Evolutionary conservation across 2,113 vertebrate genomes (phyloP).

Genomic region (Petroica traversi): DNA sequence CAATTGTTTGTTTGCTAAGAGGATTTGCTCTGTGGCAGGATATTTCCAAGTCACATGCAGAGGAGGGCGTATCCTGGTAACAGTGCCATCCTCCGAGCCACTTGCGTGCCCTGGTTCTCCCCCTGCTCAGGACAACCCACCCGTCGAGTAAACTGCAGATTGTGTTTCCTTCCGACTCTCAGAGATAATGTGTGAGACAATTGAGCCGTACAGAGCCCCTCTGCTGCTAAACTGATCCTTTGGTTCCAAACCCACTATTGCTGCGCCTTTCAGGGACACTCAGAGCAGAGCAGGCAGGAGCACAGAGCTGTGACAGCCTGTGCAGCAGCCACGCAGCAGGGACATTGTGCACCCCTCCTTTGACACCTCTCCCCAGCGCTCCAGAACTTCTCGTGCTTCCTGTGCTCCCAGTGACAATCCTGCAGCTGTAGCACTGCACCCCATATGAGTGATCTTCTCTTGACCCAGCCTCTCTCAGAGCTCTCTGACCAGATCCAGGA

Average conservation of each 20-base stretch:
- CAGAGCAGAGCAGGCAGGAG: background rate
- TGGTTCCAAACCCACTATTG: background rate
- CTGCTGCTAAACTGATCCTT: background rate
- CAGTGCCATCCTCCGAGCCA: background rate
- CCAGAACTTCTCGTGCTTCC: background rate
- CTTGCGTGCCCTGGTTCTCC: background rate
- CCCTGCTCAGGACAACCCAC: background rate
- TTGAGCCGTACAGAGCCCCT: background rate
- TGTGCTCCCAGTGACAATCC: background rate
- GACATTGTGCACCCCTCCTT: rapidly evolving
- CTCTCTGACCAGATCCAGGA: background rate
- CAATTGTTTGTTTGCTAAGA: background rate
- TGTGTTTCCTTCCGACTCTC: background rate
- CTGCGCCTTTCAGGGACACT: background rate
- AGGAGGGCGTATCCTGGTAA: background rate
- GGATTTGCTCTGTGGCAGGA: background rate
- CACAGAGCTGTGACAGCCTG: background rate
- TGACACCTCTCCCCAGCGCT: background rate
- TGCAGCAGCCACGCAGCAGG: background rate
- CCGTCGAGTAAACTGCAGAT: background rate
- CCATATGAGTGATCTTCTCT: background rate
- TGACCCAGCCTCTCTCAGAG: background rate
- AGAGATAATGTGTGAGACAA: background rate
- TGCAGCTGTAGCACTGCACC: background rate
- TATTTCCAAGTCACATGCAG: background rate